phyloP scores from a whole-genome alignment of 2,113 vertebrate species.

The Ciconia maguari region DNA sequence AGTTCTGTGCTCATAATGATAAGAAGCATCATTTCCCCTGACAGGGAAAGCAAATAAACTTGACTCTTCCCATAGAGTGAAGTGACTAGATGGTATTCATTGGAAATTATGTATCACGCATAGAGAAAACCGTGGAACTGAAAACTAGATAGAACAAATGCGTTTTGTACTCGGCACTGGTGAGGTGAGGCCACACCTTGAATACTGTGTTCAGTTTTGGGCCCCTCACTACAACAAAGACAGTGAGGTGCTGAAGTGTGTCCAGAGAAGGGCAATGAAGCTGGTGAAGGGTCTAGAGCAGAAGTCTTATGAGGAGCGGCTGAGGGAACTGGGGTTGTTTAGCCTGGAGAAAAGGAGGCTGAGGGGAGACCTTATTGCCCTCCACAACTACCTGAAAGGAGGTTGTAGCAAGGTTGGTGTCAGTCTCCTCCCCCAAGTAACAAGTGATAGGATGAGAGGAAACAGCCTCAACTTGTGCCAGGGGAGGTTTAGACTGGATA shows the following conservation, averaged over 20 bases:
- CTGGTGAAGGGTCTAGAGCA: too few species aligned
- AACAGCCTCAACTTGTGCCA: too few species aligned
- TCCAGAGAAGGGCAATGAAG: too few species aligned
- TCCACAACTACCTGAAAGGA: too few species aligned
- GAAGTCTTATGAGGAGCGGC: too few species aligned
- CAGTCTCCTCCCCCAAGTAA: too few species aligned
- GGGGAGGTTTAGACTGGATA: too few species aligned
- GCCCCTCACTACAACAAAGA: not conserved
- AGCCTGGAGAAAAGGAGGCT: too few species aligned
- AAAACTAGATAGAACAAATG: not conserved
- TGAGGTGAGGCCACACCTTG: not conserved
- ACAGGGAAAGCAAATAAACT: not conserved
- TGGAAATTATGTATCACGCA: not conserved
- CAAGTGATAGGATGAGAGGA: too few species aligned
- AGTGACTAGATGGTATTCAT: not conserved
- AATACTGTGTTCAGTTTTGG: not conserved
- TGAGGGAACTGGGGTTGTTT: too few species aligned
- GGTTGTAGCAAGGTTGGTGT: too few species aligned
- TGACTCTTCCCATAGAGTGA: not conserved
- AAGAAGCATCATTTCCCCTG: not conserved
- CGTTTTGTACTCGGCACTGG: fast-evolving
- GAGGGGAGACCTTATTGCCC: too few species aligned
- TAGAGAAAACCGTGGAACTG: not conserved
- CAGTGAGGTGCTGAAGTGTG: not conserved
- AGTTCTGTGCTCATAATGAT: not conserved